Evolutionary conservation across 2,797 vertebrate genomes (phyloP).

Genomic region (Phataginus tetradactyla): DNA sequence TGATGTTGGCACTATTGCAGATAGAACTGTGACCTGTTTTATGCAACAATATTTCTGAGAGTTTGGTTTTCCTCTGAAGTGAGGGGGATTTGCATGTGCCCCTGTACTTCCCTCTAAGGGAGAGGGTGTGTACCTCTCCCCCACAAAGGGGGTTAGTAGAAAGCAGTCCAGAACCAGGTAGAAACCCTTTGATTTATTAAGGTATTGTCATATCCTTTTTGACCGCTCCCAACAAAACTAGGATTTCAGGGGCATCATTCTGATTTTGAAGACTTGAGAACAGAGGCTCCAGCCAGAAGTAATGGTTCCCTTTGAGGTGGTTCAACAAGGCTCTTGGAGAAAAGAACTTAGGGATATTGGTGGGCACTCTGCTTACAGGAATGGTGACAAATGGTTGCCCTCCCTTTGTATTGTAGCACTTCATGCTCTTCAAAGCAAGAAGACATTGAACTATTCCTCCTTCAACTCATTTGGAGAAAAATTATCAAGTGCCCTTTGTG

Average conservation of each 20-base stretch:
- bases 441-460: background rate
- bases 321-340: background rate
- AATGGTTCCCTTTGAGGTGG: background rate
- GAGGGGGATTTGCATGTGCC: background rate
- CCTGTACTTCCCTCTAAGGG: background rate
- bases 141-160: background rate
- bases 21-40: background rate
- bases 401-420: background rate
- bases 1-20: background rate
- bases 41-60: background rate
- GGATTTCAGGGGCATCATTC: background rate
- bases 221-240: background rate
- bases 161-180: background rate
- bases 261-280: background rate
- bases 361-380: background rate
- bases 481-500: background rate
- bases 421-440: constrained; percentile 40
- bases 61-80: background rate
- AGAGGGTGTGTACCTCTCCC: background rate
- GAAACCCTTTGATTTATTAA: background rate
- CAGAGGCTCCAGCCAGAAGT: background rate
- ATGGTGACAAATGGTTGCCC: constrained; percentile 17
- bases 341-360: background rate
- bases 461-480: background rate
- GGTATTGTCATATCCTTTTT: background rate